Conservation (phyloP, 2,113 vertebrate genomes). For the Callaeas wilsoni region DNA sequence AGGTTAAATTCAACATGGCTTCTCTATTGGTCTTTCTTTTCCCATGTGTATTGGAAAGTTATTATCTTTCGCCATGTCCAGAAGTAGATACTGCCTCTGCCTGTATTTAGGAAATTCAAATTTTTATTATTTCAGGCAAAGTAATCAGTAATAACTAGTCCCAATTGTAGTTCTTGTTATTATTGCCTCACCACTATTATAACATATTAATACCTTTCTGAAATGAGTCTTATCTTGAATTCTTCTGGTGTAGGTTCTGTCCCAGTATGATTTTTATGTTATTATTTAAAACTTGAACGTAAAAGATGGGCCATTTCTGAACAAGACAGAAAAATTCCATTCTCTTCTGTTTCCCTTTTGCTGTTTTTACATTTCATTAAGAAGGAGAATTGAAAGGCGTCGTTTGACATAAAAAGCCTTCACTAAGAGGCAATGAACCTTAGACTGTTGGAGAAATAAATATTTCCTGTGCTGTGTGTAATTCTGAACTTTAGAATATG, state of each 20-base stretch:
- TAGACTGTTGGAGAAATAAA: background rate
- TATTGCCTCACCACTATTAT: background rate
- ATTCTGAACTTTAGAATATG: constrained; percentile 23
- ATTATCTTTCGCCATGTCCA: background rate
- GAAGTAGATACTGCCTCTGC: background rate
- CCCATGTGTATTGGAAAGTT: background rate
- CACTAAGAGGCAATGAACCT: background rate
- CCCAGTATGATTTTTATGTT: background rate
- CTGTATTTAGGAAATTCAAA: background rate
- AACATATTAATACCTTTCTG: background rate
- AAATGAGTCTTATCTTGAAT: background rate
- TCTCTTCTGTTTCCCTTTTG: background rate
- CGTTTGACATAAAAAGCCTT: background rate
- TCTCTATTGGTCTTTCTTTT: background rate
- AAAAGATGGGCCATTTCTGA: background rate
- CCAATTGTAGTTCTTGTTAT: background rate
- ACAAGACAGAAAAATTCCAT: background rate
- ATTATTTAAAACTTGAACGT: background rate
- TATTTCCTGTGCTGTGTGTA: constrained; percentile 14
- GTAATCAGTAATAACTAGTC: background rate
- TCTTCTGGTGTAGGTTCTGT: background rate
- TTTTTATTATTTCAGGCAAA: background rate
- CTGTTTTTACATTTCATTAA: background rate
- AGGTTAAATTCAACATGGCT: background rate
- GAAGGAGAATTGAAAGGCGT: background rate